These are phyloP conservation scores for Pentamera pediparva DNA, from an alignment of 53 echinoderm and acorn worm genomes.

Conservation along the genomic window DNA sequence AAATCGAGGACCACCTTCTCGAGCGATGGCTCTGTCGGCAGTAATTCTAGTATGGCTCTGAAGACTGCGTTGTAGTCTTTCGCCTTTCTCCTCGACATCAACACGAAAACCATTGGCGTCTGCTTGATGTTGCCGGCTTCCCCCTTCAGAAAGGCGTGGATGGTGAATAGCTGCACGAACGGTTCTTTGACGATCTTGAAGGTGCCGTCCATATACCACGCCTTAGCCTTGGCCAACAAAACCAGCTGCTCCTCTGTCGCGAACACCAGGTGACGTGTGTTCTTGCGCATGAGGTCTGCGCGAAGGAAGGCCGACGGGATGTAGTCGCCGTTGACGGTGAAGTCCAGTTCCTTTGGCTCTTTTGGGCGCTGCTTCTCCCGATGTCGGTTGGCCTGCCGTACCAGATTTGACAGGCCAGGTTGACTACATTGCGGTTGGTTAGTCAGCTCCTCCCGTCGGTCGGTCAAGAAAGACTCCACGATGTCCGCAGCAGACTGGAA, in stretches of 20 bases:
- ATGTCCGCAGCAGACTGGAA: background rate
- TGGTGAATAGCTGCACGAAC: constrained; percentile 42
- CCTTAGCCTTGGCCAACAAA: background rate
- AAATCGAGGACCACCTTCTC: constrained; percentile 40
- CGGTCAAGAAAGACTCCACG: background rate
- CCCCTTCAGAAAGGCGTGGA: constrained; percentile 43
- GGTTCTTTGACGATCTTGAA: constrained; percentile 47
- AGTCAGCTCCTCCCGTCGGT: background rate
- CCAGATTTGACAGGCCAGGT: background rate
- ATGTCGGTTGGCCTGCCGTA: background rate
- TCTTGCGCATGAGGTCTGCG: background rate
- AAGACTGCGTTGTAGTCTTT: constrained; percentile 38
- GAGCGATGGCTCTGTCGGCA: background rate
- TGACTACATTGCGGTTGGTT: background rate
- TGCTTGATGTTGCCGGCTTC: constrained; percentile 35
- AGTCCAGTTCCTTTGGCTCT: background rate
- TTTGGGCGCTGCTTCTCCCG: background rate
- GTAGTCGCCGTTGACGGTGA: background rate
- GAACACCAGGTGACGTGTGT: background rate
- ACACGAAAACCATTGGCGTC: constrained; percentile 45
- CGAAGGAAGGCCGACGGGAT: background rate
- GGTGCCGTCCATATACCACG: background rate
- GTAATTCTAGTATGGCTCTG: no score
- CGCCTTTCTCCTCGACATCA: constrained; percentile 40
- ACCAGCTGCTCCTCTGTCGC: background rate